Conservation (phyloP, 2,888 invertebrate species). For the Deladenus siricidicola region DNA sequence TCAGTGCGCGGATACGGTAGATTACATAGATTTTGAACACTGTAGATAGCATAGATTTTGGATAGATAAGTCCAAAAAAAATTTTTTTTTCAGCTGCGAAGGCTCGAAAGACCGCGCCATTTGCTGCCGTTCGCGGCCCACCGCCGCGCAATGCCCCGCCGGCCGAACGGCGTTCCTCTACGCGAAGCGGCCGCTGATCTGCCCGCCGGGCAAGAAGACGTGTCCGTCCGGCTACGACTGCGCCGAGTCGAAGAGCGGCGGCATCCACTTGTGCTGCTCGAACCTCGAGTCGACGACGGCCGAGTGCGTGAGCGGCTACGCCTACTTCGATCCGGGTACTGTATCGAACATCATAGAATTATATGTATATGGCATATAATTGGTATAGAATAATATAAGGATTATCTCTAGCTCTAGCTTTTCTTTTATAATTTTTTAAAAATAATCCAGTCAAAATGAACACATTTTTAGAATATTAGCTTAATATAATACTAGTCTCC, state of each 20-base stretch:
- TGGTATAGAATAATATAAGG: no score
- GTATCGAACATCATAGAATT: background rate
- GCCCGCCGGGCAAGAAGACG: slow-evolving; percentile 42
- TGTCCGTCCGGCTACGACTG: slow-evolving; percentile 40
- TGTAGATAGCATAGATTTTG: no score
- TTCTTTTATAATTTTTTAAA: no score
- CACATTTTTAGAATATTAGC: no score
- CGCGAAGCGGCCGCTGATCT: slow-evolving; percentile 49
- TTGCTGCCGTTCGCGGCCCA: slow-evolving; percentile 25
- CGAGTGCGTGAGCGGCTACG: slow-evolving; percentile 47
- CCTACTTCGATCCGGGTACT: slow-evolving; percentile 41
- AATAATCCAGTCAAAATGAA: no score
- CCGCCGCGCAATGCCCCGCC: slow-evolving; percentile 39
- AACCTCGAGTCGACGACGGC: slow-evolving; percentile 29
- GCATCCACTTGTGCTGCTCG: slow-evolving; percentile 48
- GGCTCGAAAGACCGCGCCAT: slow-evolving; percentile 32
- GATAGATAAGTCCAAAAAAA: no score
- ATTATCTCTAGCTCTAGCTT: no score
- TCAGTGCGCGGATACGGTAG: no score
- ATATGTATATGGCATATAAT: no score
- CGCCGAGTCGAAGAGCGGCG: slow-evolving; percentile 38
- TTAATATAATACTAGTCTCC: no score
- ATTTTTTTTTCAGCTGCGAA: slow-evolving; percentile 26
- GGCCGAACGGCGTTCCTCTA: slow-evolving; percentile 44
- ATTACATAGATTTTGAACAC: no score